These are phyloP conservation scores for Papilio elwesi DNA, from an alignment of 2,888 invertebrate genomes.

Conservation along the genomic window DNA sequence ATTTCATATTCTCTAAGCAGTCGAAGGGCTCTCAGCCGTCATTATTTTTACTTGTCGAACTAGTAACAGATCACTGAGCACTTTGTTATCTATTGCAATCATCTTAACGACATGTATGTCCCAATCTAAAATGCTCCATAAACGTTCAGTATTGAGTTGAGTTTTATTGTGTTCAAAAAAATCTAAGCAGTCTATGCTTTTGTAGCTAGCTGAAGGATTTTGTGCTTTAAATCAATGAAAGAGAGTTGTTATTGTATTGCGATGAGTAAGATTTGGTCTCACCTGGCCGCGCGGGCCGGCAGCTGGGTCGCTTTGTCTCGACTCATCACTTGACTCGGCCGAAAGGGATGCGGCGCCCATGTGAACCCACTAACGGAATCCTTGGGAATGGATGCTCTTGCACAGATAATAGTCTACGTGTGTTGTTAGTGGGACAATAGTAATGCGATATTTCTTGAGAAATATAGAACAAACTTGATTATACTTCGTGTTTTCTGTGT, in stretches of 20 bases:
- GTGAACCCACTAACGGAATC: constrained; percentile 75
- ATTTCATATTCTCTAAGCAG: constrained; percentile 43
- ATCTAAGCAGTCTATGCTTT: constrained; percentile 54
- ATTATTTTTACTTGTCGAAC: constrained; percentile 69
- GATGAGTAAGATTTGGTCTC: constrained; percentile 53
- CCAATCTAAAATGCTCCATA: constrained; percentile 57
- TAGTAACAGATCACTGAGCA: constrained; percentile 77
- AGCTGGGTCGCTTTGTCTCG: constrained; percentile 68
- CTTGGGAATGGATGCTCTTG: constrained; percentile 67
- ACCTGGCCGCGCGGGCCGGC: constrained; percentile 70
- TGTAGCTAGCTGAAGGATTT: constrained; percentile 31
- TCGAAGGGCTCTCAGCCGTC: constrained; percentile 46
- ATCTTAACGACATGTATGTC: constrained; percentile 54
- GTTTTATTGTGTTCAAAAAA: constrained; percentile 54
- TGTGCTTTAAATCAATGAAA: constrained; percentile 33
- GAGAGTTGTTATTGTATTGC: constrained; percentile 53
- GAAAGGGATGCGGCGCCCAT: constrained; percentile 79
- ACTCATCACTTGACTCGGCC: constrained; percentile 80
- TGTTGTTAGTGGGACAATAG: constrained; percentile 59
- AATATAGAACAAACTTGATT: constrained; percentile 20
- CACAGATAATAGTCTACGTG: constrained; percentile 59
- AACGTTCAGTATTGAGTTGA: constrained; percentile 54
- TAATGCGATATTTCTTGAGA: constrained; percentile 60
- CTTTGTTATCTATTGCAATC: constrained; percentile 74
- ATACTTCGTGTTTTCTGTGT: not conserved